These are phyloP conservation scores for Chascanopsetta lugubris DNA, from an alignment of 2,113 vertebrate genomes.

Conservation along the genomic window DNA sequence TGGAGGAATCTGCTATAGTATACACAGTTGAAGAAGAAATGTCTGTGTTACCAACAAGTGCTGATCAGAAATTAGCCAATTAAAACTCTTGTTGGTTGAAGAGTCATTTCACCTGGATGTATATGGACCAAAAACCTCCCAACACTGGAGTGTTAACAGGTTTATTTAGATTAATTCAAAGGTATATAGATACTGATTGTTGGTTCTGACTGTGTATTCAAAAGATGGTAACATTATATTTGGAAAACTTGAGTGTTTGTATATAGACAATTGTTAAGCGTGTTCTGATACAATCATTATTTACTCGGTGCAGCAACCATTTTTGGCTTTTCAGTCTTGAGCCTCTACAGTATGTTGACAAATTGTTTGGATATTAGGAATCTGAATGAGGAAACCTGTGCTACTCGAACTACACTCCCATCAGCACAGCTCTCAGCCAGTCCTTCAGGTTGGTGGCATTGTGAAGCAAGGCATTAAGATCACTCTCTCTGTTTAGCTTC, in stretches of 20 bases:
- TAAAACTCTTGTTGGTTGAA: too few species aligned
- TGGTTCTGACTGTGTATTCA: not conserved
- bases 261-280: not conserved
- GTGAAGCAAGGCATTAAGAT: slow-evolving; percentile 33
- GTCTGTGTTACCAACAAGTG: too few species aligned
- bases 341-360: slow-evolving; percentile 14
- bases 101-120: too few species aligned
- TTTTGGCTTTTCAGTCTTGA: slow-evolving; percentile 28
- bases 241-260: not conserved
- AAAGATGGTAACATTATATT: not conserved
- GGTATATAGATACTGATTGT: not conserved
- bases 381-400: slow-evolving; percentile 35
- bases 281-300: slow-evolving; percentile 20
- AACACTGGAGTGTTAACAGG: too few species aligned
- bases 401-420: slow-evolving; percentile 1
- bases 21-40: too few species aligned
- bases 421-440: slow-evolving; percentile 15
- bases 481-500: slow-evolving; percentile 44
- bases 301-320: slow-evolving; percentile 12
- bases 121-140: too few species aligned
- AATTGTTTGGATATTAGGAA: slow-evolving; percentile 43
- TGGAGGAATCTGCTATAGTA: too few species aligned
- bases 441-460: slow-evolving; percentile 44
- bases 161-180: too few species aligned
- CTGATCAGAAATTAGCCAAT: too few species aligned